Percentiles rank a stretch among this genome's conserved stretches.
phyloP scores from a whole-genome alignment of 2,113 vertebrate genomes.

The Malurus alboscapulatus region DNA sequence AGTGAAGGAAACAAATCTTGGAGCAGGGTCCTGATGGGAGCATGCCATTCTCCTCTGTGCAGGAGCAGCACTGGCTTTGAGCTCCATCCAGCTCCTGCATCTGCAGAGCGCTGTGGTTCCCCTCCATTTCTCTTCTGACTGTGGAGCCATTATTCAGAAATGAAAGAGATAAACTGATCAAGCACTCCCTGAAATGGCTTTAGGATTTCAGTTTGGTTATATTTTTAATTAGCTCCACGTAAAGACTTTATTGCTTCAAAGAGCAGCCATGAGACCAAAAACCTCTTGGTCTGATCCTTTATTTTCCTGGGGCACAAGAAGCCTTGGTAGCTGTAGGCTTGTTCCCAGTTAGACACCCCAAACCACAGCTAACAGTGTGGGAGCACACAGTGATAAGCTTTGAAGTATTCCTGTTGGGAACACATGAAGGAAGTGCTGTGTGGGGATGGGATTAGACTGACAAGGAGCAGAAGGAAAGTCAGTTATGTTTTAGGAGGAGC shows the following conservation, averaged over 20 bases:
- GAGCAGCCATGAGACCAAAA: background rate
- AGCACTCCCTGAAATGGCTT: constrained; percentile 24
- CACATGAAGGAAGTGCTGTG: background rate
- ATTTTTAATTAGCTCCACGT: constrained; percentile 22
- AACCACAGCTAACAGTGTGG: background rate
- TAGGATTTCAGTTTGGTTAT: constrained; percentile 25
- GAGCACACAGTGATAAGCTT: background rate
- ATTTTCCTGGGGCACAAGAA: background rate
- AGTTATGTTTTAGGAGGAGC: background rate
- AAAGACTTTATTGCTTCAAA: constrained; percentile 28
- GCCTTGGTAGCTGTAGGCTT: background rate
- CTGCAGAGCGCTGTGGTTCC: background rate
- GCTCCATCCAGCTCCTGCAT: background rate
- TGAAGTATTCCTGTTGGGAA: background rate
- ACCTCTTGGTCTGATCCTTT: background rate
- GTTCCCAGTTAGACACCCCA: background rate
- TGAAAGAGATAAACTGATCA: constrained; percentile 44
- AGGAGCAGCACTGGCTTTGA: background rate
- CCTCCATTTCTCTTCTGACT: background rate
- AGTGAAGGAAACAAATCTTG: background rate
- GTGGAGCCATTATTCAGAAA: constrained; percentile 20
- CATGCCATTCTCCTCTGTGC: background rate
- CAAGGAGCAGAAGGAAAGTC: background rate
- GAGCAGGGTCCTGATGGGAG: background rate
- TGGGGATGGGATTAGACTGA: background rate